Evolutionary conservation across 2,113 vertebrate genomes (phyloP).

Genomic region (Narcine bancroftii): DNA sequence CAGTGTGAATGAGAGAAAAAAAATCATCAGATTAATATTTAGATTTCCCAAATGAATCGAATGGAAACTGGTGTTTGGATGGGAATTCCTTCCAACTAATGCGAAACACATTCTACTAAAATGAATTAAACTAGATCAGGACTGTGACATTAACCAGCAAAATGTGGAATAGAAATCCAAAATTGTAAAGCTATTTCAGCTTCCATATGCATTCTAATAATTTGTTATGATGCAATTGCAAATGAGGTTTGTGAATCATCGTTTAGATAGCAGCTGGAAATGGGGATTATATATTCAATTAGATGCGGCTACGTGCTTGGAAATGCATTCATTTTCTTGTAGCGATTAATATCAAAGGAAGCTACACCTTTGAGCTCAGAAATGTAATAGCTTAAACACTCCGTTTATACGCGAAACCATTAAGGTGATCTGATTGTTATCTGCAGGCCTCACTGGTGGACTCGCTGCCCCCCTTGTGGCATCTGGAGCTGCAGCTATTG

Average conservation of each 20-base stretch:
- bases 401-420: neutral
- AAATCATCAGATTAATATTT: neutral
- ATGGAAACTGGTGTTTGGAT: neutral
- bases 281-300: neutral
- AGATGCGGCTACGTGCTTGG: neutral
- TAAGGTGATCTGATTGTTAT: neutral
- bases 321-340: neutral
- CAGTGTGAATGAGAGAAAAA: neutral
- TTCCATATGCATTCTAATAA: neutral
- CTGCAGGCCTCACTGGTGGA: conserved; percentile 83
- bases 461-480: conserved; percentile 86
- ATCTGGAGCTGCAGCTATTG: conserved; percentile 71
- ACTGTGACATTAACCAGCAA: neutral
- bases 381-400: neutral
- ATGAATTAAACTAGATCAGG: neutral
- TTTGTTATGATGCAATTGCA: neutral
- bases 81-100: neutral
- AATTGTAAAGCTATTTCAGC: too few species aligned
- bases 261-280: neutral
- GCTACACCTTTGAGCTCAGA: neutral
- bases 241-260: neutral
- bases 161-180: neutral
- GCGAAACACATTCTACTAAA: neutral
- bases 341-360: neutral
- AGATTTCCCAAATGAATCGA: neutral